phyloP scores from a whole-genome alignment of 2,113 vertebrate species.

The Spilogale gracilis region DNA sequence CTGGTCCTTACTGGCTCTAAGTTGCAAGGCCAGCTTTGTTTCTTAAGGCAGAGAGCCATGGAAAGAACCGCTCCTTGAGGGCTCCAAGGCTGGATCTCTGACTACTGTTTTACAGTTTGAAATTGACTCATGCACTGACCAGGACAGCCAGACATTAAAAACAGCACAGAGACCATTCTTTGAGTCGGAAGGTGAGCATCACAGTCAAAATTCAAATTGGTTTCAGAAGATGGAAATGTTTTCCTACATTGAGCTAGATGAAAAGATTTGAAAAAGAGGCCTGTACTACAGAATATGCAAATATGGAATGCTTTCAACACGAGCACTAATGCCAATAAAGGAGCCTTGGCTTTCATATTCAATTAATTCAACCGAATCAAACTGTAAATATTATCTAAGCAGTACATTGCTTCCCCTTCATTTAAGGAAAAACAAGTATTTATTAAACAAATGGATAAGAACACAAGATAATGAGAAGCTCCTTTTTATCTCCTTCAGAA shows the following conservation, averaged over 20 bases:
- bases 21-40: neutral
- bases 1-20: neutral
- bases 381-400: neutral
- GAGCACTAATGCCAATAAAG: neutral
- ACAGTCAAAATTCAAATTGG: neutral
- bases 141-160: neutral
- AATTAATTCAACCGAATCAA: neutral
- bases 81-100: neutral
- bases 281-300: neutral
- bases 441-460: slow-evolving; percentile 38
- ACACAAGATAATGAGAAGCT: neutral
- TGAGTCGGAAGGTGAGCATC: neutral
- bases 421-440: neutral
- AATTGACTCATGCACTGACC: neutral
- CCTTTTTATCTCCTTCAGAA: neutral
- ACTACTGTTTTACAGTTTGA: neutral
- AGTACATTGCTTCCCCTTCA: slow-evolving; percentile 10
- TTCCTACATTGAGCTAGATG: neutral
- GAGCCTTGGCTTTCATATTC: neutral
- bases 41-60: neutral
- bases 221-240: slow-evolving; percentile 27
- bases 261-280: neutral
- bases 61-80: neutral
- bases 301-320: neutral
- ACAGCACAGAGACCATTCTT: neutral